Percentiles rank a stretch among this genome's conserved stretches.
phyloP scores from a whole-genome alignment of 2,113 vertebrate genomes.

The Melanostigma gelatinosum region DNA sequence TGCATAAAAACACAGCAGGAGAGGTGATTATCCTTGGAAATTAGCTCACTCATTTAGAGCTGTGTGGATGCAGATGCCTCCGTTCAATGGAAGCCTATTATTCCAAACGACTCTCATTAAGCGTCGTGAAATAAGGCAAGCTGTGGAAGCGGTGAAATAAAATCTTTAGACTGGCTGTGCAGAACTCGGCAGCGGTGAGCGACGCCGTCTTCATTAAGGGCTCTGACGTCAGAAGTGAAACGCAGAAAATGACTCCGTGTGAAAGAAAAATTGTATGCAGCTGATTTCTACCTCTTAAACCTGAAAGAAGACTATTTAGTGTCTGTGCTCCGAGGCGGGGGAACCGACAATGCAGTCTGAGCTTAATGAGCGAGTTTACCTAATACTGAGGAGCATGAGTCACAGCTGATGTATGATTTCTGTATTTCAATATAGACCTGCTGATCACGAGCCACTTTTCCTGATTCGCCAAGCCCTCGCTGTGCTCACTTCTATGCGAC shows the following conservation, averaged over 20 bases:
- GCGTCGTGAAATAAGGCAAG: constrained; percentile 80
- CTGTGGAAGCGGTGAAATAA: constrained; percentile 81
- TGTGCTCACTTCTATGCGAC: constrained; percentile 1
- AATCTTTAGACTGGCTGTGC: constrained; percentile 78
- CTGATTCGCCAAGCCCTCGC: constrained; percentile 44
- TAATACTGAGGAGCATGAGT: constrained; percentile 55
- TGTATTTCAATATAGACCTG: constrained; percentile 37
- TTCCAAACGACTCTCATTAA: constrained; percentile 84
- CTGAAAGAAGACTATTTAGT: constrained; percentile 58
- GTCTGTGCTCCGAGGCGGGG: constrained; percentile 57
- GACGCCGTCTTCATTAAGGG: constrained; percentile 74
- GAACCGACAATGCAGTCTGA: constrained; percentile 64
- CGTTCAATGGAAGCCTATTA: constrained; percentile 81
- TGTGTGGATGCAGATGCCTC: constrained; percentile 87
- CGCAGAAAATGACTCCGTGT: constrained; percentile 56
- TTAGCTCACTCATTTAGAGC: constrained; percentile 85
- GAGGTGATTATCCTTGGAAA: constrained; percentile 84
- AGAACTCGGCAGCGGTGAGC: constrained; percentile 59
- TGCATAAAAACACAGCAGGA: constrained; percentile 77
- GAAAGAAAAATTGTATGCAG: constrained; percentile 69
- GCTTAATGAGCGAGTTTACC: constrained; percentile 68
- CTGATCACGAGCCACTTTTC: constrained; percentile 54
- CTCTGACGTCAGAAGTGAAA: constrained; percentile 68
- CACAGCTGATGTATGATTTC: constrained; percentile 65
- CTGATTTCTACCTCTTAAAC: constrained; percentile 69